Evolutionary conservation across 2,797 vertebrate genomes (phyloP).

Genomic region (Eulemur rubriventer): DNA sequence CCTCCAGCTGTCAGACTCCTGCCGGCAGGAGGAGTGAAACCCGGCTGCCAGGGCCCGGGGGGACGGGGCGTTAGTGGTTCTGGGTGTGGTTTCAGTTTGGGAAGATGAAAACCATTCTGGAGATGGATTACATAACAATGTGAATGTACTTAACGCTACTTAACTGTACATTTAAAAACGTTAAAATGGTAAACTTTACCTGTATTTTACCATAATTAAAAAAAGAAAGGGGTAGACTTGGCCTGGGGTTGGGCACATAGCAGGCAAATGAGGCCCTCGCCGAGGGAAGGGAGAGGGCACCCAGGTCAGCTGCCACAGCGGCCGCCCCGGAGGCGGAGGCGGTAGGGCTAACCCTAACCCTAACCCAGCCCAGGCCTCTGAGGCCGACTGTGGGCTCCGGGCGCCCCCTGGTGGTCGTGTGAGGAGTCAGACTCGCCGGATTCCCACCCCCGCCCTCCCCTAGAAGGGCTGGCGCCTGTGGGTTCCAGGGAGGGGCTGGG

Average conservation of each 20-base stretch:
- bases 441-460: conserved; percentile 40
- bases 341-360: too few relatives aligned
- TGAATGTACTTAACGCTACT: background rate
- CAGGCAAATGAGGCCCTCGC: background rate
- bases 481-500: conserved; percentile 80
- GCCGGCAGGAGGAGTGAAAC: background rate
- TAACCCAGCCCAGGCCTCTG: too few relatives aligned
- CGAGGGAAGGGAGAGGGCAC: background rate
- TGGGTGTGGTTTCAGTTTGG: background rate
- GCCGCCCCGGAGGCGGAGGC: background rate
- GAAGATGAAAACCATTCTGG: background rate
- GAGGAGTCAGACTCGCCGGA: background rate
- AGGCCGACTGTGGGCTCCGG: conserved; percentile 20
- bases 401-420: conserved; percentile 78
- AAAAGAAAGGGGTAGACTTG: background rate
- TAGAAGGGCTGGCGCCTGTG: conserved; percentile 74
- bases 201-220: background rate
- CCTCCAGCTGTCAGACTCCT: background rate
- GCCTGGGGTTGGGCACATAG: background rate
- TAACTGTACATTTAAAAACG: background rate
- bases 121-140: accelerated
- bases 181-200: background rate
- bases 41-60: background rate
- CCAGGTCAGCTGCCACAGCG: too few relatives aligned
- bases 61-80: background rate